phyloP scores from a whole-genome alignment of 64 coral and sea anemone genomes.

The Actinia tenebrosa region DNA sequence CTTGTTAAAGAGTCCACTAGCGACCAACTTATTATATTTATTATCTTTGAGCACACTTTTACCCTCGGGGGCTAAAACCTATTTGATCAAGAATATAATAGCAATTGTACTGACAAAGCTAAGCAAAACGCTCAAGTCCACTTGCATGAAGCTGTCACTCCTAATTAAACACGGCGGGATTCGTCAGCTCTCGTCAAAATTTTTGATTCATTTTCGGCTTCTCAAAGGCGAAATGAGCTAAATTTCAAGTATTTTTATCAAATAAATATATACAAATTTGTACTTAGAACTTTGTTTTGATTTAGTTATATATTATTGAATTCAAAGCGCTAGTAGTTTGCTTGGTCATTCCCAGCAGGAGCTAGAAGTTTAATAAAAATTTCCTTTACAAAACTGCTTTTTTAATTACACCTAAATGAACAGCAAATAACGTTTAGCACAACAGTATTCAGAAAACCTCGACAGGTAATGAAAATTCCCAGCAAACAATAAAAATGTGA shows the following conservation, averaged over 20 bases:
- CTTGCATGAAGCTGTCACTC: not conserved
- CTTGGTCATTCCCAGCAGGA: not conserved
- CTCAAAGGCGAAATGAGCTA: not conserved
- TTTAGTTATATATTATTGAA: not conserved
- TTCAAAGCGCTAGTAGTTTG: not conserved
- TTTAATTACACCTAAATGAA: not conserved
- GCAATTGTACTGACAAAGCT: conserved; percentile 6
- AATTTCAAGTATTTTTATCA: not conserved
- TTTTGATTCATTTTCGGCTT: not conserved
- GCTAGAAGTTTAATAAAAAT: not conserved
- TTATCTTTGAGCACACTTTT: conserved; percentile 6
- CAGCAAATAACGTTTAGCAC: not conserved
- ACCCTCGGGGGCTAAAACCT: not conserved
- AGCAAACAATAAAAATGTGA: not conserved
- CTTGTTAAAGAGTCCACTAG: too few species aligned
- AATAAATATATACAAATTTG: not conserved
- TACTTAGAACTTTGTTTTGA: not conserved
- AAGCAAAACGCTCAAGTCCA: not conserved
- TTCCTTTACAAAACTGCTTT: not conserved
- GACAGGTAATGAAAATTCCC: not conserved
- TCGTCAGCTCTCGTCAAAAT: not conserved
- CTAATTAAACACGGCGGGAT: not conserved
- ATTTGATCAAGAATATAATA: conserved; percentile 11
- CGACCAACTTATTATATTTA: not conserved
- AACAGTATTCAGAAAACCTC: not conserved